A percentile compares a stretch with the other conserved stretches of the same genome.
Evolutionary conservation across 37 sponge, comb jelly and placozoan species (phyloP).

Genomic region (Halichondria panicea): DNA sequence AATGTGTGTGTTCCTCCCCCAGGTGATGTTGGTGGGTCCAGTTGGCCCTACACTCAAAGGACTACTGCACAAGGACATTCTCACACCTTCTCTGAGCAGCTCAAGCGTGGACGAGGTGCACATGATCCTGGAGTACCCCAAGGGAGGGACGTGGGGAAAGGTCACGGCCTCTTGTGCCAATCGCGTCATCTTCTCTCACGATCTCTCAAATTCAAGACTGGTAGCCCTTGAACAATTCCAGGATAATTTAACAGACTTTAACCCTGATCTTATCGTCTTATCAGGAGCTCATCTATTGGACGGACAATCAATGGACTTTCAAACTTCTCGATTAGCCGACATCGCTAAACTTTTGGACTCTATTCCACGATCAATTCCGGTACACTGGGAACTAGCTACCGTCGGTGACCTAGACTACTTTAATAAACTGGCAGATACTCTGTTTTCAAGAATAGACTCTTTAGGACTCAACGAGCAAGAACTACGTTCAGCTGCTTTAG

Average conservation of each 20-base stretch:
- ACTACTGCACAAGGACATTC: constrained; percentile 38
- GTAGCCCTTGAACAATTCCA: constrained; percentile 60
- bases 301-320: constrained; percentile 14
- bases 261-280: constrained; percentile 74
- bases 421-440: constrained; percentile 18
- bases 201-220: constrained; percentile 80
- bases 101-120: constrained; percentile 82
- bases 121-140: constrained; percentile 88
- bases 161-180: constrained; percentile 80
- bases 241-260: neutral
- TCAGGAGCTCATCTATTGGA: constrained; percentile 89
- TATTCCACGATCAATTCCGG: constrained; percentile 21
- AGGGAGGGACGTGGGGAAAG: constrained; percentile 63
- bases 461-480: constrained; percentile 96
- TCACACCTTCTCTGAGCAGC: constrained; percentile 13
- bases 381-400: constrained; percentile 92
- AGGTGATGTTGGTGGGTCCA: constrained; percentile 76
- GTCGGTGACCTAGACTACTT: constrained; percentile 66
- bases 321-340: constrained; percentile 34
- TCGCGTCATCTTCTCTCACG: constrained; percentile 89
- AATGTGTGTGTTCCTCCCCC: neutral
- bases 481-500: constrained; percentile 48
- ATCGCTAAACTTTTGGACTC: constrained; percentile 23
- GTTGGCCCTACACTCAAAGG: constrained; percentile 61
- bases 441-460: constrained; percentile 68